Conservation (phyloP, 2,888 invertebrate species). For the Drosophila vallismaia region DNA sequence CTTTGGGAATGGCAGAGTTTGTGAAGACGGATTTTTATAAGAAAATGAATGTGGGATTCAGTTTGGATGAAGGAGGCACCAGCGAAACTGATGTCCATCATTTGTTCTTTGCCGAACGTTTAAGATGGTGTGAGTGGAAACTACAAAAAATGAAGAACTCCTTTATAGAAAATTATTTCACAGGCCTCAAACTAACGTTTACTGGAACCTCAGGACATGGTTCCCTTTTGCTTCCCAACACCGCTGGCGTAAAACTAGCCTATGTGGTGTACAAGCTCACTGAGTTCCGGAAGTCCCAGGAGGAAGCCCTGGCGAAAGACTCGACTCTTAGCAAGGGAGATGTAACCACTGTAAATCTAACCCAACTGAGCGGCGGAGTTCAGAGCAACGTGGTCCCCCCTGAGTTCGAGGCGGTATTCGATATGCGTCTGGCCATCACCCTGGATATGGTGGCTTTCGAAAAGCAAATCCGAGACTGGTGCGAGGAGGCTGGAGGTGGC, state of each 20-base stretch:
- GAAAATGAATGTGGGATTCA: constrained; percentile 89
- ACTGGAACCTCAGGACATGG: constrained; percentile 91
- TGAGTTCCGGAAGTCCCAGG: constrained; percentile 86
- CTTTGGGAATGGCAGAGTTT: constrained; percentile 88
- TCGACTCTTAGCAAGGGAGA: constrained; percentile 86
- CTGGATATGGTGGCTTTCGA: constrained; percentile 86
- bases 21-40: constrained; percentile 87
- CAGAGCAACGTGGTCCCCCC: constrained; percentile 92
- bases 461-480: constrained; percentile 85
- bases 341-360: constrained; percentile 90
- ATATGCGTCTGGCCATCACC: constrained; percentile 86
- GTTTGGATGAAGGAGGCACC: constrained; percentile 91
- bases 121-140: constrained; percentile 87
- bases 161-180: neutral
- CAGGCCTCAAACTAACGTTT: constrained; percentile 87
- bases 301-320: constrained; percentile 84
- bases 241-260: constrained; percentile 89
- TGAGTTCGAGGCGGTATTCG: constrained; percentile 87
- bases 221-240: constrained; percentile 87
- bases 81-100: constrained; percentile 87
- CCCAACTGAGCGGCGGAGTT: constrained; percentile 88
- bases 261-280: constrained; percentile 87
- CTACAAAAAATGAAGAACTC: neutral
- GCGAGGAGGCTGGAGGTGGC: constrained; percentile 89
- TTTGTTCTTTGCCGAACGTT: constrained; percentile 87